A percentile compares a stretch with the other conserved stretches of the same genome.
phyloP scores from a whole-genome alignment of 2,113 vertebrate genomes.

The Fulica atra region DNA sequence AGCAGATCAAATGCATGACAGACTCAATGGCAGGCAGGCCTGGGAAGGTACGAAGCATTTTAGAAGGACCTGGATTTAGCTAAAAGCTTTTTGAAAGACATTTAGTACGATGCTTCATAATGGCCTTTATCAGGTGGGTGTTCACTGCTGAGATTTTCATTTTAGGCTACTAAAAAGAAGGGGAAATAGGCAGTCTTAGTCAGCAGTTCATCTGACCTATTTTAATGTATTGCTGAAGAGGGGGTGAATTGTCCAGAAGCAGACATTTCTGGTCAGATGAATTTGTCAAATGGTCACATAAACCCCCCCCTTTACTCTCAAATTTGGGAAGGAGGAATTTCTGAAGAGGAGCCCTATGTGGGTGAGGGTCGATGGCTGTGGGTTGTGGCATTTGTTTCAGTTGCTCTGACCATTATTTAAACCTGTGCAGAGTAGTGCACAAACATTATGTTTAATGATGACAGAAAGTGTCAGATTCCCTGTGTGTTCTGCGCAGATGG shows the following conservation, averaged over 20 bases:
- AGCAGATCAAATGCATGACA: neutral
- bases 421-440: neutral
- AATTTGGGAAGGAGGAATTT: neutral
- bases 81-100: neutral
- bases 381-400: neutral
- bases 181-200: neutral
- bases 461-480: slow-evolving; percentile 22
- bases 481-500: slow-evolving; percentile 42
- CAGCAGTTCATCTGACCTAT: neutral
- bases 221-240: neutral
- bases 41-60: neutral
- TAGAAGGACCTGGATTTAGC: neutral
- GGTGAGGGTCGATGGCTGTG: neutral
- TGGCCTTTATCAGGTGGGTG: neutral
- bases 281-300: neutral
- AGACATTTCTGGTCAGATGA: neutral
- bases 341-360: neutral
- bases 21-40: neutral
- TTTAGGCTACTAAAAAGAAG: neutral
- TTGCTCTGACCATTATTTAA: neutral
- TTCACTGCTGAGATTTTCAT: neutral
- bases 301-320: neutral
- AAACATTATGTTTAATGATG: neutral
- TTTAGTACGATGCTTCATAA: neutral
- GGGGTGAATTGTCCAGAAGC: neutral